phyloP scores from a whole-genome alignment of 2,888 invertebrate genomes.

The Panzeria rudis region DNA sequence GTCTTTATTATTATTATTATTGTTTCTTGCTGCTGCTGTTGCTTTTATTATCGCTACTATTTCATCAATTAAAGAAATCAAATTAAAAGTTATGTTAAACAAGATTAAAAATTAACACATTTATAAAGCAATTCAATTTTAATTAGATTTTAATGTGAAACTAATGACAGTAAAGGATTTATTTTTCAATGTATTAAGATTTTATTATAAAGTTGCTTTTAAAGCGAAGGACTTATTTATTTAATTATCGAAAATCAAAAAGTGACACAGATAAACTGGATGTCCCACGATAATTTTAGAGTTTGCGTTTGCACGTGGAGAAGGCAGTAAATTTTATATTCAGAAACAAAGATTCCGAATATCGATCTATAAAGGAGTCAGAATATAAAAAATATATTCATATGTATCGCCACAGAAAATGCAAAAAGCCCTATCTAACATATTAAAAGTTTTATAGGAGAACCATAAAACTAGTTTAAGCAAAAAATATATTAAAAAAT shows the following conservation, averaged over 20 bases:
- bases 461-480: too few species aligned
- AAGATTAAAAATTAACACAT: slow-evolving; percentile 38
- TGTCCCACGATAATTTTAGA: too few species aligned
- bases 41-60: slow-evolving; percentile 13
- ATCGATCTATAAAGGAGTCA: too few species aligned
- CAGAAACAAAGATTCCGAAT: not conserved
- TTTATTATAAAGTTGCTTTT: not conserved
- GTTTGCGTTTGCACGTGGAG: too few species aligned
- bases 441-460: too few species aligned
- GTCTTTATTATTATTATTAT: slow-evolving; percentile 19
- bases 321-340: not conserved
- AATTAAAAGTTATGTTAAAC: slow-evolving; percentile 41
- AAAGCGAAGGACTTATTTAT: not conserved
- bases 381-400: too few species aligned
- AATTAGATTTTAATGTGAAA: slow-evolving; percentile 54
- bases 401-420: too few species aligned
- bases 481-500: too few species aligned
- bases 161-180: slow-evolving; percentile 28
- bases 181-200: not conserved
- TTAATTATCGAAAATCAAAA: not conserved
- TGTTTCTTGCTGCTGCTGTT: not conserved
- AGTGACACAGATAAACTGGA: too few species aligned
- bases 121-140: slow-evolving; percentile 46
- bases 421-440: too few species aligned
- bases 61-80: slow-evolving; percentile 16